Base-by-base conservation (phyloP, 2,888 invertebrate genomes). In the Anthrax anthrax region DNA sequence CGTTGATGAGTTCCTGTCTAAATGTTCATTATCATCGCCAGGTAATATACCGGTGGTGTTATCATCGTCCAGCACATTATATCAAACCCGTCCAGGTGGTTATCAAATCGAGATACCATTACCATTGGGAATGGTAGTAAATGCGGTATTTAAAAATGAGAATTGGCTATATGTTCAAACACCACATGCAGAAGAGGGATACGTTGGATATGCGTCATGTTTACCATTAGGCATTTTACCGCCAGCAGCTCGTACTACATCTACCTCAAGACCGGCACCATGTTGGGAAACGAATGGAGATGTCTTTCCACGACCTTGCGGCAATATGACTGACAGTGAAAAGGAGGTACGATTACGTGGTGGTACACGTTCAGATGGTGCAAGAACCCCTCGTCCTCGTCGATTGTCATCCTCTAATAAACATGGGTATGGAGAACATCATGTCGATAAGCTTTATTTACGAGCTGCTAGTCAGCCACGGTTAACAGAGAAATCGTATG, bases 101-200 rank as follows among this genome's bases (percentile, higher is more conserved):
- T 80, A 78, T 56, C 78, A 79, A 58, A 72, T 74, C 12, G 84
- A 84, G 64, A 70, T 83, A 43, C 72, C 77, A 0, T 65, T 87
- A 43, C 84, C 86, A 0, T 67, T 87, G 49, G 88, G 88, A 5
- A 87, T 86, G 65, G 86, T 88, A 4, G 86, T 88, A 13, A 88
- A 88, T 62, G 87, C 86, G 0, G 82, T 88, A 23, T 88, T 87
- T 64, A 86, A 86, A 64, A 86, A 84, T 58, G 80, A 85, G 56
- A 79, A 80, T 57, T 88, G 88, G 88, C 66, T 88, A 36, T 88
- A 86, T 59, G 85, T 83, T 17, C 86, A 87, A 64, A 88, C 87
- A 1, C 85, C 87, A 3, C 88, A 87, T 55, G 84, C 81, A 0
- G 81, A 85, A 54, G 87, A 87, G 62, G 88, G 88, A 0, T 88